These are phyloP conservation scores for Ommatoiulus sabulosus DNA, from an alignment of 2,888 invertebrate species.

Conservation along the genomic window DNA sequence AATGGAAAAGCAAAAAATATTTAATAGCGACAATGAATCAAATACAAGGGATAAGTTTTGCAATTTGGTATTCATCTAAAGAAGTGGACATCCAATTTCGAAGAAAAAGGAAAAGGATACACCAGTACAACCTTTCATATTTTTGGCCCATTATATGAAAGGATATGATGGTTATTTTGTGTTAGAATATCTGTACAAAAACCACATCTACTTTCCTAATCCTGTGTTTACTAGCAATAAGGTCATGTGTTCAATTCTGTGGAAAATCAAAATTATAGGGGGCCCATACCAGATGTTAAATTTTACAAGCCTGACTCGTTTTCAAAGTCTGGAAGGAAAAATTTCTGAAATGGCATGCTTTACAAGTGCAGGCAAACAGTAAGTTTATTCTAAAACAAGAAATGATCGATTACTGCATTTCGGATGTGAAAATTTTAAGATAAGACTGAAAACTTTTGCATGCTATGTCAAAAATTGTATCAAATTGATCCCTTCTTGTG, in stretches of 20 bases:
- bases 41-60: too few relatives aligned
- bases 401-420: background rate
- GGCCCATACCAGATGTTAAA: background rate
- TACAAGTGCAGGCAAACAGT: background rate
- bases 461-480: background rate
- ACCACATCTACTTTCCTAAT: background rate
- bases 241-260: background rate
- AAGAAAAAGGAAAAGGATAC: too few relatives aligned
- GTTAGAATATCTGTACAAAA: background rate
- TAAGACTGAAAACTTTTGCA: background rate
- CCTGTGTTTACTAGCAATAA: background rate
- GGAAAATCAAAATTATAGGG: background rate
- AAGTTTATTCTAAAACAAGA: background rate
- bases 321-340: background rate
- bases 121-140: background rate
- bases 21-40: too few relatives aligned
- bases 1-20: too few relatives aligned
- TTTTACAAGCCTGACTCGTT: background rate
- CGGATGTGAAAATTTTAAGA: slow-evolving; percentile 28
- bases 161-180: background rate
- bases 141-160: background rate
- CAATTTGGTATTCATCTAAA: too few relatives aligned
- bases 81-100: too few relatives aligned
- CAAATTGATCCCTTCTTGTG: background rate
- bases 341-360: background rate